A percentile compares a stretch with the other conserved stretches of the same genome.
Conservation (phyloP, 2,797 vertebrate genomes). For the Amblyopsis hoosieri region DNA sequence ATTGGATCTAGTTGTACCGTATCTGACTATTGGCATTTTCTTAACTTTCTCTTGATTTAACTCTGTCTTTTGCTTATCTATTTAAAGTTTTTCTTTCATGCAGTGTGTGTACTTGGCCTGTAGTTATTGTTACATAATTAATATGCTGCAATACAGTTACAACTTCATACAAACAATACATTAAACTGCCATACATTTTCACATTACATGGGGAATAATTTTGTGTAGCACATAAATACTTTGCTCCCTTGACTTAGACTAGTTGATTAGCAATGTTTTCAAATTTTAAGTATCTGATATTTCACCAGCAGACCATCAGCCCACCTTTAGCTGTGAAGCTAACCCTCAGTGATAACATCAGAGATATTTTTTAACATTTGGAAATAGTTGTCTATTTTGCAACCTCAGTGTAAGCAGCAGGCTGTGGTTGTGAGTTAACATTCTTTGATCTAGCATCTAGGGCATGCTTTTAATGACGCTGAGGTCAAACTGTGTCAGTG, state of each 20-base stretch:
- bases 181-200: slow-evolving; percentile 24
- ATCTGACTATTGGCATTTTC: neutral
- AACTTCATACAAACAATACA: slow-evolving; percentile 39
- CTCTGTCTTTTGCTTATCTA: neutral
- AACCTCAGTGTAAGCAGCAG: no score
- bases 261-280: no score
- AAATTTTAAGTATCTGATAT: no score
- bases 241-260: no score
- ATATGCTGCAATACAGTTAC: slow-evolving; percentile 58
- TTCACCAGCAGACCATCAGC: no score
- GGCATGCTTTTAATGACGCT: neutral
- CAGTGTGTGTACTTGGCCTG: slow-evolving; percentile 18
- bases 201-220: slow-evolving; percentile 15
- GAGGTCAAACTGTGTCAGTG: neutral
- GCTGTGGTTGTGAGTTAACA: no score
- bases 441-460: neutral
- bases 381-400: no score
- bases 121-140: slow-evolving; percentile 63
- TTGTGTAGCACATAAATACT: neutral
- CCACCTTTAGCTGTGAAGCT: no score
- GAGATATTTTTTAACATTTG: no score
- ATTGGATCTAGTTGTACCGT: slow-evolving; percentile 12
- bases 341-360: no score
- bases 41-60: neutral
- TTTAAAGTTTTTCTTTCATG: no score